Evolutionary conservation across 92 coral and sea anemone genomes (phyloP), one percentile per base, ranked within the genome.

Genomic region (Heteractis magnifica): DNA sequence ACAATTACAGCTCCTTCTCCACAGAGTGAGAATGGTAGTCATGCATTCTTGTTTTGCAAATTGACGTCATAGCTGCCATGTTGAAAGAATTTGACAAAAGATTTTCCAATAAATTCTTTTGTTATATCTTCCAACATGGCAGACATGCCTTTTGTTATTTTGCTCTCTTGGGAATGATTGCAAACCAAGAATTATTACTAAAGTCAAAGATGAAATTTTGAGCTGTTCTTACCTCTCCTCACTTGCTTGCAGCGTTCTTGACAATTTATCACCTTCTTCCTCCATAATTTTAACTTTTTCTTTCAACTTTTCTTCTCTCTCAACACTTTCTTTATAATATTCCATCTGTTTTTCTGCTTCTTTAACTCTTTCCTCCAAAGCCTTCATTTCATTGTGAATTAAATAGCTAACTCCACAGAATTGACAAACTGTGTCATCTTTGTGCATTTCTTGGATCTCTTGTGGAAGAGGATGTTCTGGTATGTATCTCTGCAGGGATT

Each of bases 321-420:
- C 94, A 4, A 96, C 91, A 77, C 99, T 96, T 50, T 97, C 98
- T 71, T 87, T 92, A 83, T 96, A 96, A 75, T 94, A 87, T 78
- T 96, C 94, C 98, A 96, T 92, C 16, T 88, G 90, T n/a, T 79
- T 86, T 73, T 96, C 99, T 8, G 98, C 98, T 72, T 96, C 94
- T 52, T 89, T 93, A 0, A 96, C 92, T 34, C 96, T 84, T 41
- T 94, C 93, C 88, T 94, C 92, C 72, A 96, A 83, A 21, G 97
- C 97, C 60, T 96, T 96, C 97, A 96, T 91, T 84, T 96, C 99
- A 89, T 88, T 96, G 80, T 96, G 99, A n/a, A 96, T 96, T 5
- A 96, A 88, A 76, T 96, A 96, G 77, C 99, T 96, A 59, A 96
- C 99, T 10, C 99, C 99, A 89, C 99, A 96, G 76, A 96, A 96